Conservation (phyloP, 1,140 invertebrate species). For the Oryctes rhinoceros region DNA sequence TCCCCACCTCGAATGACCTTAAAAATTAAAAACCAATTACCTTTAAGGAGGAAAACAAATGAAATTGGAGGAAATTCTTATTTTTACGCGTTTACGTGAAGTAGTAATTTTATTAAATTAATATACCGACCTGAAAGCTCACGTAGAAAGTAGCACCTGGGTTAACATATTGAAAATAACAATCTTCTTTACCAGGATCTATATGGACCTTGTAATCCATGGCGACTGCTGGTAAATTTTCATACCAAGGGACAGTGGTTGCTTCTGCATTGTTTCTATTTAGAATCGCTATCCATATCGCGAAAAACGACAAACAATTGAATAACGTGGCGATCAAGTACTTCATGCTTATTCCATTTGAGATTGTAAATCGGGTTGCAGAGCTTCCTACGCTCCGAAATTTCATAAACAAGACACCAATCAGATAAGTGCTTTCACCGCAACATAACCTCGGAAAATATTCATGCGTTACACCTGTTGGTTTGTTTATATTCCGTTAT, state of each 20-base stretch:
- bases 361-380: not conserved
- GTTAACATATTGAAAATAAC: constrained; percentile 93
- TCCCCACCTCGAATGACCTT: constrained; percentile 89
- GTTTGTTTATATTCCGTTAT: not conserved
- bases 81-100: not conserved
- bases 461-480: not conserved
- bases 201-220: constrained; percentile 96
- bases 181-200: constrained; percentile 93
- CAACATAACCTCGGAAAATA: not conserved
- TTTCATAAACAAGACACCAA: not conserved
- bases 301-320: not conserved
- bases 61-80: not conserved
- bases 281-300: not conserved
- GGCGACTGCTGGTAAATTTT: constrained; percentile 84
- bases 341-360: constrained; percentile 17
- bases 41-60: not conserved
- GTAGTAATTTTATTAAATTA: not conserved
- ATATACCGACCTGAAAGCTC: constrained; percentile 84
- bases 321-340: not conserved
- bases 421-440: not conserved
- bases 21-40: constrained; percentile 5
- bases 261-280: constrained; percentile 46
- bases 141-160: constrained; percentile 92
- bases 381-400: not conserved
- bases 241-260: constrained; percentile 73